Percentiles rank a stretch among this genome's conserved stretches.
Conservation (phyloP, 2,888 invertebrate genomes). For the Athalia circularis region DNA sequence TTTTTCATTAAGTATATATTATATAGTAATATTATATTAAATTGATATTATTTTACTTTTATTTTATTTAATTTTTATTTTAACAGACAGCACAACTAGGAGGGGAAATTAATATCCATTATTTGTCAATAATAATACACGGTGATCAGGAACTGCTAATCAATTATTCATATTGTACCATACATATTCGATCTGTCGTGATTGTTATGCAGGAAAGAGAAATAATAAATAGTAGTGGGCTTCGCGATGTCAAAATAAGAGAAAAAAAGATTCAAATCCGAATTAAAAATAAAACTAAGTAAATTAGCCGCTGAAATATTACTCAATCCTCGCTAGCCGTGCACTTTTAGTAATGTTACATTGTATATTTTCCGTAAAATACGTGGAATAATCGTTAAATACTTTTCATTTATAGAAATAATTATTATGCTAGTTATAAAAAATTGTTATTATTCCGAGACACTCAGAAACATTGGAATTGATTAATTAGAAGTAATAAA, state of each 20-base stretch:
- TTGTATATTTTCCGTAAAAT: conserved; percentile 24
- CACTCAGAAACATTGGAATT: conserved; percentile 59
- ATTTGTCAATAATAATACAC: conserved; percentile 6
- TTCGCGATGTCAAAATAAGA: no score
- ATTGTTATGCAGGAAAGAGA: no score
- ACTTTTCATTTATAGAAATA: not conserved
- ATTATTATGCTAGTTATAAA: conserved; percentile 31
- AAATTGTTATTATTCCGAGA: conserved; percentile 60
- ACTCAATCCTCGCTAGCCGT: conserved; percentile 73
- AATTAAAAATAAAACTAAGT: not conserved
- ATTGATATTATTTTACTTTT: not conserved
- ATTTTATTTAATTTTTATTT: not conserved
- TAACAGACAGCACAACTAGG: conserved; percentile 62
- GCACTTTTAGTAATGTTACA: conserved; percentile 14
- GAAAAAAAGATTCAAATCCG: not conserved
- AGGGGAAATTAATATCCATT: conserved; percentile 72
- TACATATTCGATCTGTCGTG: no score
- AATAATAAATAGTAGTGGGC: no score
- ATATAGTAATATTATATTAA: not conserved
- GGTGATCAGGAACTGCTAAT: no score
- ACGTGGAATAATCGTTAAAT: not conserved
- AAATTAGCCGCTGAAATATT: conserved; percentile 63
- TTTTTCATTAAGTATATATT: no score
- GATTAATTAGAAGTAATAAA: conserved; percentile 21
- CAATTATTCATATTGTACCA: no score